A percentile compares a stretch with the other conserved stretches of the same genome.
Conservation (phyloP, 2,113 vertebrate genomes). For the Tinamus guttatus region DNA sequence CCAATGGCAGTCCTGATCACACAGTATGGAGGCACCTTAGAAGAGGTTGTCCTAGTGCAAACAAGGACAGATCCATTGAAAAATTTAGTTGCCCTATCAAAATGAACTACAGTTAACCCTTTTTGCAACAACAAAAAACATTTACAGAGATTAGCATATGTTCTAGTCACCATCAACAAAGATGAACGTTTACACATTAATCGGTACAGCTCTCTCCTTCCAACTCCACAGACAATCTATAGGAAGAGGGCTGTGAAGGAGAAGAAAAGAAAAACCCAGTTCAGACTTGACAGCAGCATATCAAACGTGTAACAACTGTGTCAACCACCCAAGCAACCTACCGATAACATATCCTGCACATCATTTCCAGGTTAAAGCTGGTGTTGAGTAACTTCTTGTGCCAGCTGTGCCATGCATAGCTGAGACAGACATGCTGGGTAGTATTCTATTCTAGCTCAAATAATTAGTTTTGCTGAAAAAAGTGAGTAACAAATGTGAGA, state of each 20-base stretch:
- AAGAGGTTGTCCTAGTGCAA: not conserved
- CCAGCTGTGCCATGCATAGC: not conserved
- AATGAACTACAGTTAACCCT: no score
- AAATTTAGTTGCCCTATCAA: not conserved
- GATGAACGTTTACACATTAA: not conserved
- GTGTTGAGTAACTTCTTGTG: not conserved
- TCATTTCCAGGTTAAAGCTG: not conserved
- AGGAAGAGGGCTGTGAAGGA: not conserved
- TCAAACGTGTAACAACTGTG: not conserved
- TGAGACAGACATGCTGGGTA: not conserved
- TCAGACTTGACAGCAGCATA: not conserved
- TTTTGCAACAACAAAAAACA: no score
- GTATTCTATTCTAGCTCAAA: not conserved
- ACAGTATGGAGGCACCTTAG: not conserved
- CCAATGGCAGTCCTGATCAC: not conserved
- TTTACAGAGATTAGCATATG: no score
- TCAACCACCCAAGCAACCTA: not conserved
- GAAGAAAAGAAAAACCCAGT: not conserved
- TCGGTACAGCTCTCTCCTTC: not conserved
- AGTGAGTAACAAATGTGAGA: not conserved
- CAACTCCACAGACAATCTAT: not conserved
- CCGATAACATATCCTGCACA: not conserved
- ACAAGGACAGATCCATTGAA: not conserved
- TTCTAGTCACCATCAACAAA: not conserved
- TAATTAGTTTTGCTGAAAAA: not conserved